phyloP scores from a whole-genome alignment of 2,113 vertebrate genomes.

The Entosphenus tridentatus region DNA sequence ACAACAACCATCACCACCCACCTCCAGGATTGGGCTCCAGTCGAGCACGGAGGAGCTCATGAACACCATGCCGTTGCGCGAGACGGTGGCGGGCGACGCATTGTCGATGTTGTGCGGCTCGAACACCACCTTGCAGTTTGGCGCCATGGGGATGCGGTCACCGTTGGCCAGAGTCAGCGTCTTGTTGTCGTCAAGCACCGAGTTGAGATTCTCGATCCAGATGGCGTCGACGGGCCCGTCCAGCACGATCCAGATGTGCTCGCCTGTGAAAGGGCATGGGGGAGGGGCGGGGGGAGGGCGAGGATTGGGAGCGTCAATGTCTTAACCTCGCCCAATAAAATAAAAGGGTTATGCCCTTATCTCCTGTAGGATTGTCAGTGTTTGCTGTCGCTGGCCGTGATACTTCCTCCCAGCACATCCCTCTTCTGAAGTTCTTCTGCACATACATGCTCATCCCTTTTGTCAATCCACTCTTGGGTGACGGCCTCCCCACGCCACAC shows the following conservation, averaged over 20 bases:
- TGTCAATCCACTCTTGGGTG: too few relatives aligned
- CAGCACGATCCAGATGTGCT: slow-evolving; percentile 85
- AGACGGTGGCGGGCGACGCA: slow-evolving; percentile 80
- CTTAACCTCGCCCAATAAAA: too few relatives aligned
- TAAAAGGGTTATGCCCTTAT: too few relatives aligned
- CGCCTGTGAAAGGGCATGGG: slow-evolving; percentile 25
- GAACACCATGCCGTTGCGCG: slow-evolving; percentile 92
- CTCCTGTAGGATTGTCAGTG: too few relatives aligned
- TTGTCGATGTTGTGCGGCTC: slow-evolving; percentile 95
- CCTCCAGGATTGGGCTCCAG: slow-evolving; percentile 83
- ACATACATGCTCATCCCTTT: too few relatives aligned
- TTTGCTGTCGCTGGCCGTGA: too few relatives aligned
- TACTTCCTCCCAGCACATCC: too few relatives aligned
- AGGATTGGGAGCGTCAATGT: too few relatives aligned
- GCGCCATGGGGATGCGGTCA: slow-evolving; percentile 82
- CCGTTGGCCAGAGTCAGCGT: slow-evolving; percentile 80
- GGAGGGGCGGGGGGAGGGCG: too few relatives aligned
- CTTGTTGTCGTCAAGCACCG: slow-evolving; percentile 81
- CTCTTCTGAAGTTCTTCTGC: too few relatives aligned
- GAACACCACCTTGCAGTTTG: slow-evolving; percentile 79
- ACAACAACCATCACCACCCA: slow-evolving; percentile 13
- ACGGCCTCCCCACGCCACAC: too few relatives aligned
- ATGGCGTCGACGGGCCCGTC: slow-evolving; percentile 92
- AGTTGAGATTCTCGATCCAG: slow-evolving; percentile 97
- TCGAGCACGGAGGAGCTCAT: slow-evolving; percentile 82